phyloP scores from a whole-genome alignment of 2,888 invertebrate genomes.

The Dione vanillae region DNA sequence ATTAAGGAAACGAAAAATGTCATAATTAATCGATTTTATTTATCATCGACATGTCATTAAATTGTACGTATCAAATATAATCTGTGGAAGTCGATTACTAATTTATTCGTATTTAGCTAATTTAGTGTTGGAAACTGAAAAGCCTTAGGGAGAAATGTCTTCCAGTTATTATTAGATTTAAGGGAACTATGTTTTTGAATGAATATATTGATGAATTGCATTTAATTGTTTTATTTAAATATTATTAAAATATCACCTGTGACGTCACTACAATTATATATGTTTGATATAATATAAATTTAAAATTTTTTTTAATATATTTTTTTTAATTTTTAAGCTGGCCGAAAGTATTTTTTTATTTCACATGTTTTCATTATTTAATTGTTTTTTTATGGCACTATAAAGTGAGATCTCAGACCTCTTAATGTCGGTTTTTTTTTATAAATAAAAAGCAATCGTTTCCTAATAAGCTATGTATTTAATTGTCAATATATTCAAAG shows the following conservation, averaged over 20 bases:
- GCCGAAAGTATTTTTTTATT: too few relatives aligned
- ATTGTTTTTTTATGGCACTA: too few relatives aligned
- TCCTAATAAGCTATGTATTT: not conserved
- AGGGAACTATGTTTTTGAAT: slow-evolving; percentile 21
- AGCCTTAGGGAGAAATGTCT: slow-evolving; percentile 22
- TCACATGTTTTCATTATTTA: too few relatives aligned
- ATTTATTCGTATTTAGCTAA: slow-evolving; percentile 6
- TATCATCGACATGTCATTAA: not conserved
- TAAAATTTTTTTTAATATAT: too few relatives aligned
- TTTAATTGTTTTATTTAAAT: slow-evolving; percentile 8
- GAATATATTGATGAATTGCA: slow-evolving; percentile 13
- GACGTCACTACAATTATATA: too few relatives aligned
- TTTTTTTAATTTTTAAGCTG: too few relatives aligned
- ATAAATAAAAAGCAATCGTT: not conserved
- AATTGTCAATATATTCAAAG: slow-evolving; percentile 8
- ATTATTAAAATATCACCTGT: not conserved
- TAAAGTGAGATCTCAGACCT: too few relatives aligned
- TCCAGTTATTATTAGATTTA: slow-evolving; percentile 32
- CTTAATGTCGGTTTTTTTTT: not conserved
- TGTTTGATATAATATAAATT: too few relatives aligned
- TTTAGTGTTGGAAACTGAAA: slow-evolving; percentile 7
- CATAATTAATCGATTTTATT: not conserved
- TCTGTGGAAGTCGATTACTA: slow-evolving; percentile 3
- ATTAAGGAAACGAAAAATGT: too few relatives aligned
- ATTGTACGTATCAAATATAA: not conserved